Evolutionary conservation across 2,113 vertebrate species (phyloP).

Genomic region (Aspiorhynchus laticeps): DNA sequence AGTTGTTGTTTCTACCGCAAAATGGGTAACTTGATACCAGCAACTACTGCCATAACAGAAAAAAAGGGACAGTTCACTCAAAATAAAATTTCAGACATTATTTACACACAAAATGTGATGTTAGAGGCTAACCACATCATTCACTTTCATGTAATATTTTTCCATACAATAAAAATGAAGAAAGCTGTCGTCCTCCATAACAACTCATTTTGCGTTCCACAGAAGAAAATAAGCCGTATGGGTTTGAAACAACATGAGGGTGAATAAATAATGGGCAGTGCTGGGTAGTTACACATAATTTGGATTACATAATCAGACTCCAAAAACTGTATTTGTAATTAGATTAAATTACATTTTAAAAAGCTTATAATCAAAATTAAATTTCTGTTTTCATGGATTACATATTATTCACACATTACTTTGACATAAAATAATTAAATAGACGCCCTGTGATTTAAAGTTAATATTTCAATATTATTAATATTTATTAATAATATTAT

Average conservation of each 20-base stretch:
- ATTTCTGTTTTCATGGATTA: not conserved
- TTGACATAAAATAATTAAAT: not conserved
- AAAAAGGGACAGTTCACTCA: constrained; percentile 21
- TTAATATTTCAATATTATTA: not conserved
- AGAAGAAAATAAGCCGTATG: not conserved
- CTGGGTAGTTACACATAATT: not conserved
- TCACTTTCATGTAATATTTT: not conserved
- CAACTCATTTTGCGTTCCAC: not conserved
- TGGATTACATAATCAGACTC: not conserved
- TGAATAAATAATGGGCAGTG: not conserved
- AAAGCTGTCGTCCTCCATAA: not conserved
- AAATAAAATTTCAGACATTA: not conserved
- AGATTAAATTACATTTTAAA: no score
- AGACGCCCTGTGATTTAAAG: not conserved
- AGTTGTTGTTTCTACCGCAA: not conserved
- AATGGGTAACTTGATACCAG: not conserved
- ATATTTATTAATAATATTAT: no score
- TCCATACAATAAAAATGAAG: not conserved
- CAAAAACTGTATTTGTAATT: not conserved
- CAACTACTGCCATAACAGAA: not conserved
- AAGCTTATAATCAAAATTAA: no score
- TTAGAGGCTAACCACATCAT: not conserved
- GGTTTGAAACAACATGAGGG: not conserved
- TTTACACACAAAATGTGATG: not conserved
- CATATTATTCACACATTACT: not conserved